A percentile compares a stretch with the other conserved stretches of the same genome.
phyloP scores from a whole-genome alignment of 2,888 invertebrate genomes.

The Ashinkailepas kermadecensis region DNA sequence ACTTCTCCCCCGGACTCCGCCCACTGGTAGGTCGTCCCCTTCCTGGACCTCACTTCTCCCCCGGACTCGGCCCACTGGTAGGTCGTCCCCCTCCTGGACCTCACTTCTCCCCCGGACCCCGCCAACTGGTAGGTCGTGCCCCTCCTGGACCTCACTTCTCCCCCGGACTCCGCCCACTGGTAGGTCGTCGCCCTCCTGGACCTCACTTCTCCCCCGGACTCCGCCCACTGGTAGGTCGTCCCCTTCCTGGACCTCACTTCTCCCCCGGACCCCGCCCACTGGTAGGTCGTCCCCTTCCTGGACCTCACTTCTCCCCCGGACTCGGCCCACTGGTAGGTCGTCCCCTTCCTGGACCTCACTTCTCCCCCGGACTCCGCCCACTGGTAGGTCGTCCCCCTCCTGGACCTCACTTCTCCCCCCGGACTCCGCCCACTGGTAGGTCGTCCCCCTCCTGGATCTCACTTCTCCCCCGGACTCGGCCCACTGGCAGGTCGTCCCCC shows the following conservation, averaged over 20 bases:
- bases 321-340: conserved; percentile 45
- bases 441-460: neutral
- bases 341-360: too few species aligned
- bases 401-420: conserved; percentile 34
- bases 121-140: conserved; percentile 44
- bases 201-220: conserved; percentile 37
- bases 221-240: conserved; percentile 44
- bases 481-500: conserved; percentile 43
- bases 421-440: conserved; percentile 46
- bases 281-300: conserved; percentile 41
- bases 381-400: conserved; percentile 43
- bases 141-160: conserved; percentile 24
- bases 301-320: conserved; percentile 37
- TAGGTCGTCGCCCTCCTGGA: conserved; percentile 38
- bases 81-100: conserved; percentile 37
- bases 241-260: neutral
- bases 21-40: conserved; percentile 43
- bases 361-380: conserved; percentile 40
- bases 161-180: conserved; percentile 43
- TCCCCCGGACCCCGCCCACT: conserved; percentile 41
- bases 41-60: conserved; percentile 31
- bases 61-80: conserved; percentile 43
- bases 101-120: conserved; percentile 39
- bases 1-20: conserved; percentile 39
- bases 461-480: conserved; percentile 39